Base-by-base conservation (phyloP, 2,888 invertebrate species). In the Eudemis profundana region DNA sequence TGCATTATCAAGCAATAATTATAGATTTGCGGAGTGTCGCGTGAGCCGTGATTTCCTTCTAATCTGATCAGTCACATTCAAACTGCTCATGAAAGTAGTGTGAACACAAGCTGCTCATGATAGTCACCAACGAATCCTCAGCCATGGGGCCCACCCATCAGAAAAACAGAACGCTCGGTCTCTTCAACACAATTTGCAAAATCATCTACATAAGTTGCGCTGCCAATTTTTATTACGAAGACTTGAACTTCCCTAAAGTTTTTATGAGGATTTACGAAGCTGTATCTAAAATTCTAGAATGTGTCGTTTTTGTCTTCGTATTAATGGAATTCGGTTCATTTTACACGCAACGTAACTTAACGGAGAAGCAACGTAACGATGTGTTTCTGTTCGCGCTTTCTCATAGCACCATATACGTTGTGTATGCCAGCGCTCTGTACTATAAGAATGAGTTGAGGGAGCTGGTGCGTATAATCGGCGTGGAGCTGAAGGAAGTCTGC, bases 331-430 rank as follows among this genome's bases (percentile, higher is more conserved):
- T 15, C 8, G 51, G 57, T 0, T 12, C 62, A 1, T 49, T 59
- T 23, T 53, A 33, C 14, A 66, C 66, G 14, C 68, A 68, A 23
- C 27, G 38, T 3, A 29, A 62, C 19, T 44, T 68, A 21, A 46
- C 59, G 2, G 62, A 63, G 2, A 68, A 66, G n/a, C 61, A 68
- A 19, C 19, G 2, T 2, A 14, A 23, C 7, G 66, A 66, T 19
- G 14, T 19, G 14, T 23, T 27, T 2, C 3, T 66, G 1, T 66
- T 63, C 33, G 14, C 38, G 0, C 4, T 56, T 17, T 19, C 57
- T n/a, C 59, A 66, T 38, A n/a, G 21, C 4, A 7, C 60, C 0
- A 8, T 59, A 1, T 60, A 66, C 23, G 8, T 10, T 5, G 40
- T 49, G 1, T 36, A 59, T 19, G 23, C 8, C 8, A 61, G 36